Percentiles rank a stretch among this genome's conserved stretches.
phyloP scores from a whole-genome alignment of 2,797 vertebrate species.

The Natrix natrix region DNA sequence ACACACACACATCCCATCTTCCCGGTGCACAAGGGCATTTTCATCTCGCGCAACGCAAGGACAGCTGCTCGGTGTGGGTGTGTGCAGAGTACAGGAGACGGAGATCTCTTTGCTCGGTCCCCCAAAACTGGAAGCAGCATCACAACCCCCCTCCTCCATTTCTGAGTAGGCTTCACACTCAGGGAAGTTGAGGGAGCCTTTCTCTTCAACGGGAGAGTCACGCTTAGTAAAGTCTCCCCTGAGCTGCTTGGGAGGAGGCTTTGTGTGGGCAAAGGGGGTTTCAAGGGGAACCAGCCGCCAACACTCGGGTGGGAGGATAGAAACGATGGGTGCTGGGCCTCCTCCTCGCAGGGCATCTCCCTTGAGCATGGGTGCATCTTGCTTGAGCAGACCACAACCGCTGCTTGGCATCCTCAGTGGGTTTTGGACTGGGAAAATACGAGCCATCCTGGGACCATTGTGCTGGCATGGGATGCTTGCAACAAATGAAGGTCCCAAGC shows the following conservation, averaged over 20 bases:
- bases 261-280: background rate
- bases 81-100: background rate
- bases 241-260: background rate
- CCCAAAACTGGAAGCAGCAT: background rate
- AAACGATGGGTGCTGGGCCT: background rate
- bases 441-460: background rate
- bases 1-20: background rate
- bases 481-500: background rate
- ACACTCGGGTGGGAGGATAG: fast-evolving
- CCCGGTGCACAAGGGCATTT: background rate
- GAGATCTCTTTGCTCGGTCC: background rate
- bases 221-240: background rate
- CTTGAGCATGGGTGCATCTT: too few relatives aligned
- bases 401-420: background rate
- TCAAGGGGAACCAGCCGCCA: background rate
- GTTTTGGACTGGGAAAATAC: background rate
- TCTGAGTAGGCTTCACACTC: too few relatives aligned
- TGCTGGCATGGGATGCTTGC: background rate
- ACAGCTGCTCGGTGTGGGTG: background rate
- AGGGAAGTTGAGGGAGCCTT: background rate
- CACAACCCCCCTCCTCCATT: background rate
- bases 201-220: too few relatives aligned
- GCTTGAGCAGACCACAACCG: background rate
- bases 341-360: background rate
- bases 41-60: background rate